Percentiles rank a stretch among this genome's conserved stretches.
These are phyloP conservation scores for Xenotilapia leptura DNA, from an alignment of 2,113 vertebrate genomes.

Conservation along the genomic window DNA sequence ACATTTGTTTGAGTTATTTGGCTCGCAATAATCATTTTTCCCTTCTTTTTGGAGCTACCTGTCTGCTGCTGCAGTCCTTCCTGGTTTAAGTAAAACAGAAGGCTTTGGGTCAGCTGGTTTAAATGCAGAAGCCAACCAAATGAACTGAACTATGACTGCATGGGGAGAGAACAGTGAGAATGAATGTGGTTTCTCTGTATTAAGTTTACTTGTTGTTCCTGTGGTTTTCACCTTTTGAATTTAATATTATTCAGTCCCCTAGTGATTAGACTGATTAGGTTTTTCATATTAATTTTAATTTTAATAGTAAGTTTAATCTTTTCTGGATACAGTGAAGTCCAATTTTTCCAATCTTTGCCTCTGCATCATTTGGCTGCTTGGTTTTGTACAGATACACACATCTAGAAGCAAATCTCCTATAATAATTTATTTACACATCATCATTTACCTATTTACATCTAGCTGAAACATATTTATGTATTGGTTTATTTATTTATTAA, in stretches of 20 bases:
- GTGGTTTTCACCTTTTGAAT: background rate
- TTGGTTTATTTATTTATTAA: background rate
- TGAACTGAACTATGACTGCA: background rate
- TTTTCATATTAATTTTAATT: background rate
- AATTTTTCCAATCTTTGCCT: background rate
- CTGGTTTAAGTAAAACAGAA: background rate
- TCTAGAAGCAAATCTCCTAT: background rate
- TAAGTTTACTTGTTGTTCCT: background rate
- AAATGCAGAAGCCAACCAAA: background rate
- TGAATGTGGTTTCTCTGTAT: background rate
- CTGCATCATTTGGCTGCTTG: background rate
- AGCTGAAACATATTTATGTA: background rate
- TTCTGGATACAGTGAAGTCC: background rate
- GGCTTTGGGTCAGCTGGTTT: background rate
- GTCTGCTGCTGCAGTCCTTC: background rate
- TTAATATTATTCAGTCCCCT: background rate
- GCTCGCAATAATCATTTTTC: rapidly evolving
- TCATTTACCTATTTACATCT: background rate
- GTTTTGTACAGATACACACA: background rate
- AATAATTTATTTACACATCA: background rate
- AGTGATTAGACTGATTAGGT: background rate
- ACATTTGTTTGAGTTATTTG: background rate
- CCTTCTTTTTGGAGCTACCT: background rate
- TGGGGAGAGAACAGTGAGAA: background rate
- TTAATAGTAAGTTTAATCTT: background rate